Conservation (phyloP, 2,797 vertebrate genomes). For the Enteromius treurensis region DNA sequence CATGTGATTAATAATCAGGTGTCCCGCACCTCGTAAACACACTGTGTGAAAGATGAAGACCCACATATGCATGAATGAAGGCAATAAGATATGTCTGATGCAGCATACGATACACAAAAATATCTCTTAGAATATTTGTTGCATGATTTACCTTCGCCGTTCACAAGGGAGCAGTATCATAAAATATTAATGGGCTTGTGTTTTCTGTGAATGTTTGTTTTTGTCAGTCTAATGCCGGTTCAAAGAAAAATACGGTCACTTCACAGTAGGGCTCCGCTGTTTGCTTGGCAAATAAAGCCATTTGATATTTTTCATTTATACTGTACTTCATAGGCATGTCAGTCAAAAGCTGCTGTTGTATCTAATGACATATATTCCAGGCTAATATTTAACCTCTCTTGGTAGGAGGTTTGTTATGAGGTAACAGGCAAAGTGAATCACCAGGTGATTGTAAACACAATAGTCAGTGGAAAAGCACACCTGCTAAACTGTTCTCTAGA, state of each 20-base stretch:
- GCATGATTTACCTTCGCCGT: slow-evolving; percentile 65
- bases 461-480: slow-evolving; percentile 67
- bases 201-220: slow-evolving; percentile 72
- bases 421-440: slow-evolving; percentile 58
- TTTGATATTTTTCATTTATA: slow-evolving; percentile 64
- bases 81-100: slow-evolving; percentile 62
- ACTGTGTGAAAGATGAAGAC: slow-evolving; percentile 46
- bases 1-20: slow-evolving; percentile 73
- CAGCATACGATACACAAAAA: slow-evolving; percentile 45
- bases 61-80: slow-evolving; percentile 58
- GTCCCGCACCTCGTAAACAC: slow-evolving; percentile 62
- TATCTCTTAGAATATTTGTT: slow-evolving; percentile 70
- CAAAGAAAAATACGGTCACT: slow-evolving; percentile 66
- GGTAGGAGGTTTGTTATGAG: slow-evolving; percentile 51
- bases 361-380: slow-evolving; percentile 61
- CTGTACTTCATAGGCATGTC: slow-evolving; percentile 65
- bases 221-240: slow-evolving; percentile 69
- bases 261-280: slow-evolving; percentile 58
- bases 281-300: slow-evolving; percentile 69
- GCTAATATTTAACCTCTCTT: slow-evolving; percentile 71
- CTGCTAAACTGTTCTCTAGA: slow-evolving; percentile 65
- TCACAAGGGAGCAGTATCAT: slow-evolving; percentile 68
- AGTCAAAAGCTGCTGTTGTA: slow-evolving; percentile 69
- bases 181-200: slow-evolving; percentile 70
- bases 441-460: slow-evolving; percentile 66